Evolutionary conservation across 2,888 invertebrate species (phyloP).

Genomic region (Himalopsyche tibetana): DNA sequence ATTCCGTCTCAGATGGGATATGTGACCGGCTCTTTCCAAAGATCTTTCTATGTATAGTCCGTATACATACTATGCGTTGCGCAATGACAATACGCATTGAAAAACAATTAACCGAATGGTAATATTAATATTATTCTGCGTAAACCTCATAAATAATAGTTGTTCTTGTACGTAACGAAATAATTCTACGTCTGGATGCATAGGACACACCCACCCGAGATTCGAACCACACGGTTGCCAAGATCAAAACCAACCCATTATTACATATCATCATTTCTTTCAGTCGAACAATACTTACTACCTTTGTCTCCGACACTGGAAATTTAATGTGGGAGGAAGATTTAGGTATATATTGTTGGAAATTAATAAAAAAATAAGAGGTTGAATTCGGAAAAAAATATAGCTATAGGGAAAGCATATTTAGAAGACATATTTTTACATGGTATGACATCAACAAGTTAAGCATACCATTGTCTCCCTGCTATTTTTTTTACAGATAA

Average conservation of each 20-base stretch:
- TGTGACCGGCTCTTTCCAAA: not conserved
- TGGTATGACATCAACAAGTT: no score
- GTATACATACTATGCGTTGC: not conserved
- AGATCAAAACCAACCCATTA: constrained; percentile 54
- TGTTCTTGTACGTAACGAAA: constrained; percentile 32
- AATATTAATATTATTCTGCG: constrained; percentile 46
- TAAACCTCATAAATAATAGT: constrained; percentile 46
- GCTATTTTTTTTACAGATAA: no score
- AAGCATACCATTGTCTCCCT: no score
- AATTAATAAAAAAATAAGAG: not conserved
- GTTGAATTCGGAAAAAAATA: no score
- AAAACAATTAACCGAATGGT: constrained; percentile 55
- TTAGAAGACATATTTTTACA: no score
- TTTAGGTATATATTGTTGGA: not conserved
- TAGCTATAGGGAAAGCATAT: no score
- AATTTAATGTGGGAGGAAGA: not conserved
- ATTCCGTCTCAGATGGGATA: no score
- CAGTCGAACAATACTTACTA: constrained; percentile 46
- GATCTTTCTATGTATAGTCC: not conserved
- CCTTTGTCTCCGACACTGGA: constrained; percentile 53
- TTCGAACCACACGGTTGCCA: constrained; percentile 52
- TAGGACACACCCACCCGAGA: constrained; percentile 41
- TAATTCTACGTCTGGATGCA: constrained; percentile 42
- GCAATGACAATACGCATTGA: constrained; percentile 44
- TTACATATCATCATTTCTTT: constrained; percentile 50